Evolutionary conservation across 2,113 vertebrate species (phyloP), one percentile per base, ranked within the genome.

Genomic region (Aramus guarauna): DNA sequence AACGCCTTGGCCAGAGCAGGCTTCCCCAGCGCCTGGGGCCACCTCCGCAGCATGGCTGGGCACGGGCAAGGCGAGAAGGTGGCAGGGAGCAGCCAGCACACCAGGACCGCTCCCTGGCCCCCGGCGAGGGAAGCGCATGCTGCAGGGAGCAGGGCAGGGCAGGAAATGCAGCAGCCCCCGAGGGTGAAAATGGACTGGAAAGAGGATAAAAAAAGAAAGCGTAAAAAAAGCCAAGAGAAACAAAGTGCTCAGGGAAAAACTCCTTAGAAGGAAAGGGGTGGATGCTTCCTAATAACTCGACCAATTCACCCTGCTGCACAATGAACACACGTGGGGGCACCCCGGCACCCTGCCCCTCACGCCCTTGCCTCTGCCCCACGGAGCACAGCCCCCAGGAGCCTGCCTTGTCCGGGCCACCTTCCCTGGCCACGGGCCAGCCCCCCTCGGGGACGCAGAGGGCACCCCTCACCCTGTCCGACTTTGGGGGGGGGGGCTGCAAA

Each of bases 161-260:
- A 89, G 76, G 94, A 94, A 94, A 78, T 2, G 15, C 63, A 27
- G 45, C 41, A 60, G 53, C 62, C n/a, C 18, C 59, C 47, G 43
- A 39, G 74, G 77, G 80, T 64, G 73, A 69, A 96, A 96, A 92
- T 22, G 79, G 92, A 90, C 84, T 91, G 92, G 92, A 95, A 94
- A 96, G 59, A 73, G 90, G 94, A 80, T 96, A 96, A 96, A 97
- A 97, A 97, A 97, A 95, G 95, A 60, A 95, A 78, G 68, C 11
- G 4, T 8, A 89, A 85, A 97, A 97, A 97, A 97, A 91, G 93
- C 95, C 92, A 97, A 95, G 84, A 93, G 93, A 95, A 97, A 94
- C 77, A 93, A 56, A 53, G 69, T 1, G 67, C 91, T 66, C 47
- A 0, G 67, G 85, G 85, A 59, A 79, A 95, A 94, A 77, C 58